Evolutionary conservation across 2,113 vertebrate species (phyloP).

Genomic region (Oncorhynchus clarkii): DNA sequence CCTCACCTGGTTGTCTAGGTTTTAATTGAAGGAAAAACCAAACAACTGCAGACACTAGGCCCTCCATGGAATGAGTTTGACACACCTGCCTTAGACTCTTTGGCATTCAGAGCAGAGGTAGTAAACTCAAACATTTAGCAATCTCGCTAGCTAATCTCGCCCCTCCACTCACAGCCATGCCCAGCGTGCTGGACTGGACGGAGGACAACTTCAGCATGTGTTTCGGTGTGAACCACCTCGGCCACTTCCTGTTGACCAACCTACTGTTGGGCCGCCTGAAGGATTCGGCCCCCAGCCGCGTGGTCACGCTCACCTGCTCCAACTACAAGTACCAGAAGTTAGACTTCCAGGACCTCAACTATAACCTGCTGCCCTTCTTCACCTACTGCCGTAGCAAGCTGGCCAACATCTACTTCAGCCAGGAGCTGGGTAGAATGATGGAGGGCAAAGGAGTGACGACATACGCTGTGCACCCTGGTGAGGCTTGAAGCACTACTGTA

Average conservation of each 20-base stretch:
- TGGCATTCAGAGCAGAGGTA: too few relatives aligned
- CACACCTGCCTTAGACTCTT: too few relatives aligned
- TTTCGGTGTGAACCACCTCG: slow-evolving; percentile 80
- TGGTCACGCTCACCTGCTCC: slow-evolving; percentile 77
- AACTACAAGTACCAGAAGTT: slow-evolving; percentile 78
- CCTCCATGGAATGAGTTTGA: too few relatives aligned
- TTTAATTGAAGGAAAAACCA: too few relatives aligned
- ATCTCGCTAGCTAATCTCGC: neutral
- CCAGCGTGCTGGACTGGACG: slow-evolving; percentile 76
- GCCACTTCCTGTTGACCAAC: slow-evolving; percentile 79
- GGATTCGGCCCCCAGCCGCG: slow-evolving; percentile 72
- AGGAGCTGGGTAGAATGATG: slow-evolving; percentile 69
- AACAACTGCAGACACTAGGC: too few relatives aligned
- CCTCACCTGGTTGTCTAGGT: too few relatives aligned
- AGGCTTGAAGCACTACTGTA: neutral
- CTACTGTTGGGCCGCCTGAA: slow-evolving; percentile 73
- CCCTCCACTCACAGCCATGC: slow-evolving; percentile 62
- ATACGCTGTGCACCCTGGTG: slow-evolving; percentile 76
- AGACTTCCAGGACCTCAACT: slow-evolving; percentile 79
- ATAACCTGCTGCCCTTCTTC: slow-evolving; percentile 78
- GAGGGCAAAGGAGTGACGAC: slow-evolving; percentile 73
- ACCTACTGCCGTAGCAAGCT: slow-evolving; percentile 81
- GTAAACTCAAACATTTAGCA: neutral
- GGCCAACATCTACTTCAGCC: slow-evolving; percentile 80
- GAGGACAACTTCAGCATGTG: slow-evolving; percentile 79